Evolutionary conservation across 2,797 vertebrate species (phyloP).

Genomic region (Chaetodon trifasciatus): DNA sequence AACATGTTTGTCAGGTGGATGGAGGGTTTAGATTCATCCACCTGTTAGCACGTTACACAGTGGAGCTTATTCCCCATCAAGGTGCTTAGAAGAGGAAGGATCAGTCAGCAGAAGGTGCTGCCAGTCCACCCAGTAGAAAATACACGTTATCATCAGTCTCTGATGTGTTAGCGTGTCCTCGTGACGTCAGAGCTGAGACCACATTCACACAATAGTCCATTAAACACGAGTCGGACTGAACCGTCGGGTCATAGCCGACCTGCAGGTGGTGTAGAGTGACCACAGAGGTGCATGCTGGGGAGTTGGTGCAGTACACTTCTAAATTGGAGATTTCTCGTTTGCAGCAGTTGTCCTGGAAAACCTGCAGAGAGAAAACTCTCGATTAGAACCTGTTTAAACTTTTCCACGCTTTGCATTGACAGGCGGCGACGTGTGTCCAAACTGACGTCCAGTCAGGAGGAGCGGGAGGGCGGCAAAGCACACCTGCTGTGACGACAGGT

Average conservation of each 20-base stretch:
- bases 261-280: slow-evolving; percentile 87
- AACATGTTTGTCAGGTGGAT: no score
- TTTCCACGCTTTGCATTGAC: no score
- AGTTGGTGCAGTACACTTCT: slow-evolving; percentile 91
- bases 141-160: neutral
- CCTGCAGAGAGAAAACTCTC: slow-evolving; percentile 75
- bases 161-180: neutral
- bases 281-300: slow-evolving; percentile 86
- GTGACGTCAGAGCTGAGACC: neutral
- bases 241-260: slow-evolving; percentile 77
- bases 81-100: no score
- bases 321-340: slow-evolving; percentile 93
- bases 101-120: no score
- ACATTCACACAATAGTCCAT: neutral
- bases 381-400: neutral
- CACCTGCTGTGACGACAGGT: neutral
- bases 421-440: neutral
- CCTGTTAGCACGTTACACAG: no score
- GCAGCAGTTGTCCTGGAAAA: slow-evolving; percentile 96
- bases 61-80: no score
- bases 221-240: neutral
- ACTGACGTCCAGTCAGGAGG: neutral
- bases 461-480: no score
- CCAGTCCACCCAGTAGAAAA: neutral
- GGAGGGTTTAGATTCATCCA: neutral